A percentile compares a stretch with the other conserved stretches of the same genome.
Conservation (phyloP, 2,113 vertebrate genomes). For the Amblyopsis rosae region DNA sequence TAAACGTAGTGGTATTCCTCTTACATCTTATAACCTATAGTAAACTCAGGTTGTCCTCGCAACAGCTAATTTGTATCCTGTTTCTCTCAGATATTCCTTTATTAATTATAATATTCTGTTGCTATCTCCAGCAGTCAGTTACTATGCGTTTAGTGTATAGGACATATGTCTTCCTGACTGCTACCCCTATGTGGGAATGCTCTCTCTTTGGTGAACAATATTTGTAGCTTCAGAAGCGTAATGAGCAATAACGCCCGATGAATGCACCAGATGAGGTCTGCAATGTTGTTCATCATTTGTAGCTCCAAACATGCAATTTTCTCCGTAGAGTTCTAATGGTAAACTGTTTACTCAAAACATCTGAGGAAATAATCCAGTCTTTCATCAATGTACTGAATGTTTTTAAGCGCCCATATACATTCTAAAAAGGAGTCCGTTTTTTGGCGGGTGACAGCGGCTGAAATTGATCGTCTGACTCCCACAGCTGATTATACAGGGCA, state of each 20-base stretch:
- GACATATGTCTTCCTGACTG: slow-evolving; percentile 1
- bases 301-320: slow-evolving; percentile 6
- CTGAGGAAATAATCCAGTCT: slow-evolving; percentile 13
- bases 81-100: slow-evolving; percentile 16
- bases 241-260: neutral
- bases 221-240: neutral
- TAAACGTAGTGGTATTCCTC: slow-evolving; percentile 33
- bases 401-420: slow-evolving; percentile 27
- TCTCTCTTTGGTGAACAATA: slow-evolving; percentile 24
- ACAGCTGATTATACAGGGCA: too few relatives aligned
- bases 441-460: slow-evolving; percentile 28
- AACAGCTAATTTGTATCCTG: slow-evolving; percentile 9
- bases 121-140: slow-evolving; percentile 21
- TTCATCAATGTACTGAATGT: slow-evolving; percentile 9
- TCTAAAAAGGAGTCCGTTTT: slow-evolving; percentile 4
- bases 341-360: slow-evolving; percentile 9
- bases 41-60: slow-evolving; percentile 19
- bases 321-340: slow-evolving; percentile 7
- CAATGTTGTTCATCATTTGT: slow-evolving; percentile 21
- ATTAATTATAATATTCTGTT: neutral
- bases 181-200: slow-evolving; percentile 22
- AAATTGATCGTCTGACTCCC: neutral
- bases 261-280: slow-evolving; percentile 20
- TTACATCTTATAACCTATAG: slow-evolving; percentile 28
- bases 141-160: neutral